Percentiles rank a stretch among this genome's conserved stretches.
Conservation (phyloP, 2,797 vertebrate species). For the Pogoniulus pusillus region DNA sequence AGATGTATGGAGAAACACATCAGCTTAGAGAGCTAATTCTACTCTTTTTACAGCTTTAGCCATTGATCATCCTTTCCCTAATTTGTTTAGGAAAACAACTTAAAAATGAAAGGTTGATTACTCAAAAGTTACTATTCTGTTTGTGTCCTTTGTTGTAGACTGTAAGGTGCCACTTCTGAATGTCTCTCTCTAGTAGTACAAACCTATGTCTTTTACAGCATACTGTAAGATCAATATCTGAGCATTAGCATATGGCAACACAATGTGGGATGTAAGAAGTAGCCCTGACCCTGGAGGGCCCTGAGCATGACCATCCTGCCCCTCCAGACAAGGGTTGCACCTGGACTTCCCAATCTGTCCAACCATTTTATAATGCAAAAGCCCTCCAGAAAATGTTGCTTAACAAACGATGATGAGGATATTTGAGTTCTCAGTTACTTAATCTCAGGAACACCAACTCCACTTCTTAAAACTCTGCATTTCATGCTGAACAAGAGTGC, state of each 20-base stretch:
- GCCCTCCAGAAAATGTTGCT: not conserved
- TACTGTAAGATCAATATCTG: not conserved
- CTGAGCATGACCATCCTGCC: not conserved
- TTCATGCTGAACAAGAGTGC: not conserved
- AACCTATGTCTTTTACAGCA: not conserved
- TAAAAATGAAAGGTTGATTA: not conserved
- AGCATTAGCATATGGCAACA: not conserved
- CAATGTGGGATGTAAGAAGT: not conserved
- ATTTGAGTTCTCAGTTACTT: not conserved
- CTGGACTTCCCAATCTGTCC: not conserved
- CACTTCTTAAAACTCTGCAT: not conserved
- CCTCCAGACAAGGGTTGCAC: not conserved
- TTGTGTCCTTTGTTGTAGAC: not conserved
- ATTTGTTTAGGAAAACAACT: not conserved
- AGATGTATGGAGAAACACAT: not conserved
- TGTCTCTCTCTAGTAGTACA: not conserved
- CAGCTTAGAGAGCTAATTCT: not conserved
- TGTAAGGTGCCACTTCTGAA: not conserved
- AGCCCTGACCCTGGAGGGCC: not conserved
- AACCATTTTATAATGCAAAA: not conserved
- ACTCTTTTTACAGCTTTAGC: not conserved
- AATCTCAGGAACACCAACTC: not conserved
- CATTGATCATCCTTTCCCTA: not conserved
- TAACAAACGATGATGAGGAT: not conserved
- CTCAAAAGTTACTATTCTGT: not conserved